phyloP scores from a whole-genome alignment of 2,797 vertebrate genomes.

The Pitangus sulphuratus region DNA sequence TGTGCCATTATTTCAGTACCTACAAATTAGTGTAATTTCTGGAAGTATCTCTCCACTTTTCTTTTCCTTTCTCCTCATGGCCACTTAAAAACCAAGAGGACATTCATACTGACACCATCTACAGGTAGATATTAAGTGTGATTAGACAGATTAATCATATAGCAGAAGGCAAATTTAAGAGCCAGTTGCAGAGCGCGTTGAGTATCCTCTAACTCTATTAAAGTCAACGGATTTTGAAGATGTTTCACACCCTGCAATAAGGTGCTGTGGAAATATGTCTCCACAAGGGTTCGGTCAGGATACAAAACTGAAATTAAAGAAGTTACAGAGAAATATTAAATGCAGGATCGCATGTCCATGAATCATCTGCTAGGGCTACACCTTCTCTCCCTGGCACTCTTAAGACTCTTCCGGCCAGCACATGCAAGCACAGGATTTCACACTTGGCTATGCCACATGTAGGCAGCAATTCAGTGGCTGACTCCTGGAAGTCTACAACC shows the following conservation, averaged over 20 bases:
- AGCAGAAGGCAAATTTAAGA: conserved; percentile 51
- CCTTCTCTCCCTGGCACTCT: neutral
- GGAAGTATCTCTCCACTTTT: conserved; percentile 37
- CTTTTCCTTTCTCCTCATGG: neutral
- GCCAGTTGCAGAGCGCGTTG: neutral
- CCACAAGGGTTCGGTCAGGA: neutral
- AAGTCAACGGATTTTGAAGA: conserved; percentile 34
- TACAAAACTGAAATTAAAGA: conserved; percentile 8
- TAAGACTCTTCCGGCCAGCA: neutral
- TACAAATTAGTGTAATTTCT: conserved; percentile 74
- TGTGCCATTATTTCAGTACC: conserved; percentile 69
- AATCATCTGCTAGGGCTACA: neutral
- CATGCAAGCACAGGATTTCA: neutral
- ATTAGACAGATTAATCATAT: conserved; percentile 45
- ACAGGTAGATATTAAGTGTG: conserved; percentile 43
- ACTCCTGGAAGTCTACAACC: neutral
- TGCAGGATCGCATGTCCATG: neutral
- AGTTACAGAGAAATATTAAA: neutral
- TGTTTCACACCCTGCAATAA: neutral
- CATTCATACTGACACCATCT: conserved; percentile 15
- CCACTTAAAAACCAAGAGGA: conserved; percentile 41
- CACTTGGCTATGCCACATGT: neutral
- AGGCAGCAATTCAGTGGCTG: neutral
- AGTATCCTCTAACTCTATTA: conserved; percentile 13
- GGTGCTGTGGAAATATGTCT: neutral